Evolutionary conservation across 1,140 invertebrate genomes (phyloP).

Genomic region (Neuroterus valhalla): DNA sequence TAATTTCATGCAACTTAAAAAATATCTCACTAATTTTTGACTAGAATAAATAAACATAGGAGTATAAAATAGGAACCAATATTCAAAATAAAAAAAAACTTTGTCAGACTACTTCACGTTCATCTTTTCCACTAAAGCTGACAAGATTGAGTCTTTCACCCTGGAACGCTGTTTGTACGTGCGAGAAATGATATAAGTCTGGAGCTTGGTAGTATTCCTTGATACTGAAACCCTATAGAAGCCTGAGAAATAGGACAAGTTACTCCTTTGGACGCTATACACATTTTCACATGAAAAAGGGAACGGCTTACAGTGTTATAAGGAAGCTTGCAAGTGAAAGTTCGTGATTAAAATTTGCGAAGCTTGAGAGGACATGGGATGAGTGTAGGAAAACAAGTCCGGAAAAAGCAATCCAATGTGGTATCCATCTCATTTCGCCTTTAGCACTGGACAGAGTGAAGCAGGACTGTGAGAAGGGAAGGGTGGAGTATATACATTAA

Average conservation of each 20-base stretch:
- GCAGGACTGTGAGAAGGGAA: background rate
- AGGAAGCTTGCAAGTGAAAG: constrained; percentile 12
- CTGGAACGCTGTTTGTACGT: constrained; percentile 1
- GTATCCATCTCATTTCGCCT: constrained; percentile 25
- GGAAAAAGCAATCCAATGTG: constrained; percentile 24
- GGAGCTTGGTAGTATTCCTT: background rate
- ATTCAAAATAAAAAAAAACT: background rate
- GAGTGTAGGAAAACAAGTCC: constrained; percentile 24
- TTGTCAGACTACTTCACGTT: background rate
- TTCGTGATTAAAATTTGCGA: constrained; percentile 27
- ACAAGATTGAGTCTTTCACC: constrained; percentile 15
- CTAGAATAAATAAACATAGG: too few species aligned
- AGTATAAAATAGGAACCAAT: too few species aligned
- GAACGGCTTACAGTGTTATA: background rate
- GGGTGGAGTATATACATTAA: background rate
- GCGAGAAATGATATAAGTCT: constrained; percentile 12
- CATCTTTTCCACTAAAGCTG: constrained; percentile 18
- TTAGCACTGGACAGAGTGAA: constrained; percentile 18
- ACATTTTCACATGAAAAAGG: constrained; percentile 2
- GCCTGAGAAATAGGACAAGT: background rate
- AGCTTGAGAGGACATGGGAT: constrained; percentile 1
- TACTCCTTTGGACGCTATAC: background rate
- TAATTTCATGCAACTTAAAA: too few species aligned
- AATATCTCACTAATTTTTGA: too few species aligned
- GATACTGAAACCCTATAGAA: constrained; percentile 8